Evolutionary conservation across 37 sponge, comb jelly and placozoan genomes (phyloP).

Genomic region (Tethya wilhelma): DNA sequence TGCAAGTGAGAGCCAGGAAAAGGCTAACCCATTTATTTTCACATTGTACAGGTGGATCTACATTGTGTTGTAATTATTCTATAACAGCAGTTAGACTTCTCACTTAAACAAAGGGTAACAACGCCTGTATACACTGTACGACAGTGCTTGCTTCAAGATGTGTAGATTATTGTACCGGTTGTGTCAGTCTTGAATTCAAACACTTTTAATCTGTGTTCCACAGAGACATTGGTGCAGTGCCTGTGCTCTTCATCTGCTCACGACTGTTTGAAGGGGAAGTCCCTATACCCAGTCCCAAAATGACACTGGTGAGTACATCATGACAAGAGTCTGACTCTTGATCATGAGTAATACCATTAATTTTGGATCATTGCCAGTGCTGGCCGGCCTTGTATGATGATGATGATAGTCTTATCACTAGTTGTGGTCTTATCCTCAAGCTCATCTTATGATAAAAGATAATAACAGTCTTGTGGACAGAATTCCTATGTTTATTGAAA

Average conservation of each 20-base stretch:
- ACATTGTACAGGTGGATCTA: constrained; percentile 48
- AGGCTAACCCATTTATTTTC: constrained; percentile 58
- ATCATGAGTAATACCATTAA: neutral
- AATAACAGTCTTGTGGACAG: no score
- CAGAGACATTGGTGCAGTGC: constrained; percentile 41
- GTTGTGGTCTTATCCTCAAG: no score
- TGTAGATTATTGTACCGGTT: no score
- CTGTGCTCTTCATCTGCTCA: constrained; percentile 59
- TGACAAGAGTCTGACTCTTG: neutral
- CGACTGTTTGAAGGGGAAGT: constrained; percentile 44
- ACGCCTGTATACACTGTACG: neutral
- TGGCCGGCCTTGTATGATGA: no score
- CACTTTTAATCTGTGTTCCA: no score
- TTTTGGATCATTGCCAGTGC: no score
- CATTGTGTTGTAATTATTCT: neutral
- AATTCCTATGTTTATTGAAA: no score
- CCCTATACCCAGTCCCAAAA: constrained; percentile 15
- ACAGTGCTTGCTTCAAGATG: no score
- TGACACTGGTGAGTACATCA: neutral
- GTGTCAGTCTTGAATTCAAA: no score
- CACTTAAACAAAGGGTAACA: neutral
- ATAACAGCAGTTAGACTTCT: neutral
- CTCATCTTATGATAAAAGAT: no score
- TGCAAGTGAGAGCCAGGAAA: constrained; percentile 9
- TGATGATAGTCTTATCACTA: no score